phyloP scores from a whole-genome alignment of 2,113 vertebrate genomes.

The Delphinapterus leucas region DNA sequence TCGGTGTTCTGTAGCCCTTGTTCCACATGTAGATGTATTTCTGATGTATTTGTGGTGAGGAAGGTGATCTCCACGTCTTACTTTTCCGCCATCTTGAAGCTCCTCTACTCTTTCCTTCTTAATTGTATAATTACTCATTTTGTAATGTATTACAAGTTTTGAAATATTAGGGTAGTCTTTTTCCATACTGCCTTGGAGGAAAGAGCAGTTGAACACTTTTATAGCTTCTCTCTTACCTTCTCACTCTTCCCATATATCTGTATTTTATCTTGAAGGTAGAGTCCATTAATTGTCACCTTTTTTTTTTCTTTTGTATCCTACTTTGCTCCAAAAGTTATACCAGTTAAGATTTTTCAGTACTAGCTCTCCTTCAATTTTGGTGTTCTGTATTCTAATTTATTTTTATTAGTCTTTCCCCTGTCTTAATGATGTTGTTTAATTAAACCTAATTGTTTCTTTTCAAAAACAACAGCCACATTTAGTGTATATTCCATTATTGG shows the following conservation, averaged over 20 bases:
- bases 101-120: not conserved
- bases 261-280: not conserved
- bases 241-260: not conserved
- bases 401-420: not conserved
- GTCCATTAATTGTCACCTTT: not conserved
- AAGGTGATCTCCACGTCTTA: no score
- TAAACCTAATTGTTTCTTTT: constrained; percentile 48
- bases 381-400: constrained; percentile 32
- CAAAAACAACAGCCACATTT: not conserved
- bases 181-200: not conserved
- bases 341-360: not conserved
- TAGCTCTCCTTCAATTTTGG: not conserved
- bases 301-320: not conserved
- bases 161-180: not conserved
- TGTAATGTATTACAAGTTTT: not conserved
- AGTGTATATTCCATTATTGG: not conserved
- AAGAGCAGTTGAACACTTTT: not conserved
- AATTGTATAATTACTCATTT: not conserved
- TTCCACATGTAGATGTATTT: no score
- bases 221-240: not conserved
- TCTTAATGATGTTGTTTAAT: constrained; percentile 28
- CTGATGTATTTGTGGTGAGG: no score
- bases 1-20: no score
- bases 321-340: not conserved
- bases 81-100: no score